A percentile compares a stretch with the other conserved stretches of the same genome.
Conservation (phyloP, 1,140 invertebrate genomes). For the Callitettix versicolor region DNA sequence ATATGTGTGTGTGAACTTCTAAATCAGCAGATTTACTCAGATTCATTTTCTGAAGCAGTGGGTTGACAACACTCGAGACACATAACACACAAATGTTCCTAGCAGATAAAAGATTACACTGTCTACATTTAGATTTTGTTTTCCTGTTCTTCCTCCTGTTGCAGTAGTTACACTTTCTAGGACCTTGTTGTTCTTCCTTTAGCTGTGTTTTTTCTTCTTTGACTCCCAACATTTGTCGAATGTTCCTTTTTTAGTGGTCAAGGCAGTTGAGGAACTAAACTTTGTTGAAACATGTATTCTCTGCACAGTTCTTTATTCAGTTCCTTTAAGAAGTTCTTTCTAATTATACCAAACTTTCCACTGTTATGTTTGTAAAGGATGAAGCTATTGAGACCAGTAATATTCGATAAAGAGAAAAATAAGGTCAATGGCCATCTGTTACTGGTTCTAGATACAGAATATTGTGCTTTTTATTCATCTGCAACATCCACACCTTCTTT, state of each 20-base stretch:
- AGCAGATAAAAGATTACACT: not conserved
- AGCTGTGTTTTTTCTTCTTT: not conserved
- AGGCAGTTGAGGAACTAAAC: not conserved
- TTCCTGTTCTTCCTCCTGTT: not conserved
- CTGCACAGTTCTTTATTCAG: not conserved
- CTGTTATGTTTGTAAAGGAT: not conserved
- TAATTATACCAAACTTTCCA: not conserved
- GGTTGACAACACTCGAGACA: too few relatives aligned
- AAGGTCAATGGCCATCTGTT: slow-evolving; percentile 29
- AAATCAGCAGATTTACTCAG: too few relatives aligned
- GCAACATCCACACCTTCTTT: slow-evolving; percentile 29
- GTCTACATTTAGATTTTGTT: not conserved
- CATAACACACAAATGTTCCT: not conserved
- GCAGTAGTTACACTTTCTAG: not conserved
- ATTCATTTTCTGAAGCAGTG: too few relatives aligned
- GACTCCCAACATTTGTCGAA: not conserved
- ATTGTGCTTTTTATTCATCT: slow-evolving; percentile 27
- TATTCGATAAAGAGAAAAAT: slow-evolving; percentile 28
- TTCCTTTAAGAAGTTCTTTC: not conserved
- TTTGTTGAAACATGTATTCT: not conserved
- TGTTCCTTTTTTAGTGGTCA: not conserved
- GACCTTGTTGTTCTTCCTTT: not conserved
- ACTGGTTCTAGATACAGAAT: slow-evolving; percentile 26
- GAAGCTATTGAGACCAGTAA: slow-evolving; percentile 25
- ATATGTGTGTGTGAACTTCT: too few relatives aligned